Percentiles rank a stretch among this genome's conserved stretches.
These are phyloP conservation scores for Caenorhabditis angaria DNA, from an alignment of 2,888 invertebrate species.

Conservation along the genomic window DNA sequence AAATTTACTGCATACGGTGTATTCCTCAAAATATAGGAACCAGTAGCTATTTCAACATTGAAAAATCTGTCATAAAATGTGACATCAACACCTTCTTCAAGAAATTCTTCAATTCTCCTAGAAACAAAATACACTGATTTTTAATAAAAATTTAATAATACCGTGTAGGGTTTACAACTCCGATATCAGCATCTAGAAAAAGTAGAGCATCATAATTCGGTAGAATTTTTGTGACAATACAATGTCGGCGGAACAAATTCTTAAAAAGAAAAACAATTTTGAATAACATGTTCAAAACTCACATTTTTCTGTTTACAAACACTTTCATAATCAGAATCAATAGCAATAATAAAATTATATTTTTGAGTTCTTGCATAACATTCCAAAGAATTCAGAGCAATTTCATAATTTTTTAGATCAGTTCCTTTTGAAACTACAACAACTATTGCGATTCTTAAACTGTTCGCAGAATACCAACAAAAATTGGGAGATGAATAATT, in stretches of 20 bases:
- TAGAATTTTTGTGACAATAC: constrained; percentile 31
- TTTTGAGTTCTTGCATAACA: constrained; percentile 38
- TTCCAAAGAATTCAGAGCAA: constrained; percentile 24
- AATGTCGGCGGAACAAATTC: constrained; percentile 51
- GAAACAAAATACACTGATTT: not conserved
- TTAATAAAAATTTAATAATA: not conserved
- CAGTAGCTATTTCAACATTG: constrained; percentile 39
- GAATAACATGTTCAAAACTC: not conserved
- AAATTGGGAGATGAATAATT: no score
- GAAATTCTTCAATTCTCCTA: constrained; percentile 40
- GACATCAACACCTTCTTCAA: constrained; percentile 27
- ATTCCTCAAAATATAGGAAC: constrained; percentile 39
- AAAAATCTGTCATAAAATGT: constrained; percentile 39
- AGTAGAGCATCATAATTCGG: constrained; percentile 31
- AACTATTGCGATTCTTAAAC: constrained; percentile 15
- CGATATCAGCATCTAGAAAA: constrained; percentile 49
- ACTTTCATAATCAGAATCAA: constrained; percentile 13
- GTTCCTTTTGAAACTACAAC: not conserved
- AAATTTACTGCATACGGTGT: constrained; percentile 22
- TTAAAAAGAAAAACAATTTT: constrained; percentile 7
- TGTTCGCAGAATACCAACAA: no score
- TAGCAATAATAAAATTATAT: constrained; percentile 18
- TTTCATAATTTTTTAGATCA: constrained; percentile 9
- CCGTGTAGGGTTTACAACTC: constrained; percentile 45
- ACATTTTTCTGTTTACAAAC: constrained; percentile 38